Base-by-base conservation (phyloP, 2,888 invertebrate genomes). In the Blastobasis adustella region DNA sequence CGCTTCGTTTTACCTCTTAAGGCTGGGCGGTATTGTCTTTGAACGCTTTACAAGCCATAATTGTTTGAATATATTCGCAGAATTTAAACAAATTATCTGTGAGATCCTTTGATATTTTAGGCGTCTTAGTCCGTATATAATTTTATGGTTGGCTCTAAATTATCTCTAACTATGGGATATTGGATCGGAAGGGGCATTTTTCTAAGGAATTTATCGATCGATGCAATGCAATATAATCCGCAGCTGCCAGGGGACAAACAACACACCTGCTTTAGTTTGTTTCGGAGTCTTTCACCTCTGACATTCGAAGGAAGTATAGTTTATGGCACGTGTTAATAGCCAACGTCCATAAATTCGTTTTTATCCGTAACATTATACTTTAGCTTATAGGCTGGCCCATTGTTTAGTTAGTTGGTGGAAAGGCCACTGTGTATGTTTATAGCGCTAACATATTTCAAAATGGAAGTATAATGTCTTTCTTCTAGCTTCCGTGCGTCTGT, bases 231-330 rank as follows among this genome's bases (percentile, higher is more conserved):
- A 23, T 23, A 23, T 23, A 23, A 57, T 58, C 59, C 52, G 73
- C 80, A 78, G 79, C 73, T 79, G 80, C 68, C 45, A 8, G 39
- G 47, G 8, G 46, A 43, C 54, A 56, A 52, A 55, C 52, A 57
- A 47, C 53, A 65, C 80, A 83, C 83, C 84, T 83, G 83, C 82
- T 66, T 60, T 48, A 59, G 57, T 58, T 55, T 67, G 64, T 69
- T 66, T 61, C 62, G 58, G 68, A 69, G 62, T 65, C 60, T 69
- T 71, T 76, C 74, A 78, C 77, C 79, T 83, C 71, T 83, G 84
- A 81, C 86, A 84, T 86, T 85, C 78, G 62, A 58, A 23, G 23
- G 23, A 23, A 23, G 63, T 58, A 64, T 60, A 58, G 50, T 59
- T 59, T 57, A 57, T 57, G 54, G 45, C 59, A 58, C 60, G 56